Base-by-base conservation (phyloP, 2,888 invertebrate species). In the Tineola bisselliella region DNA sequence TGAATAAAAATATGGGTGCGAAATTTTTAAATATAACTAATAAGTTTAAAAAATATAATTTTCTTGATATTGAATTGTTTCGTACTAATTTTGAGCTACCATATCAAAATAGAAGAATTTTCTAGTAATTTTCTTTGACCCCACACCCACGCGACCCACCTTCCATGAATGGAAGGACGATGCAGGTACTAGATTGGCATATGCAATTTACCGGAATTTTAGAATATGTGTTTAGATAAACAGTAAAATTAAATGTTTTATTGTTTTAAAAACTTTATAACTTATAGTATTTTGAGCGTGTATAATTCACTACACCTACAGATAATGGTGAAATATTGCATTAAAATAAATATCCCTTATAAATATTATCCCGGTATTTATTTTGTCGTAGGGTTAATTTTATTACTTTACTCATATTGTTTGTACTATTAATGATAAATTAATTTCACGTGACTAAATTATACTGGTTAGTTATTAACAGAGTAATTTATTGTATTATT, bases 61-160 rank as follows among this genome's bases (percentile, higher is more conserved):
- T n/a, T n/a, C n/a, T n/a, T n/a, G n/a, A n/a, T n/a, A n/a, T n/a
- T n/a, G n/a, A n/a, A n/a, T n/a, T n/a, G n/a, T 6, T 25, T 25
- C 6, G 2, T 25, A 6, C 6, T 25, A 25, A 25, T 25, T 44
- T 13, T 44, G 8, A 5, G 13, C 8, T 44, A 44, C 44, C 48
- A 48, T 15, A 48, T 48, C 48, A 56, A 56, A 15, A 11, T 6
- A 18, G 15, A 17, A 25, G 6, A 25, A n/a, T n/a, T n/a, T 5
- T 31, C n/a, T 56, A 56, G n/a, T 25, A 56, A 19, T 56, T 56
- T 18, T 30, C 56, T 19, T 6, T 31, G 38, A 31, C 59, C 68
- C 65, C 63, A 71, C 62, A 65, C 83, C 83, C 74, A 83, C 83
- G 77, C 81, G 69, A 64, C 64, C 62, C 64, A 68, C 68, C 73